Conservation (phyloP, 2,888 invertebrate genomes). For the Ophioninae sp. region DNA sequence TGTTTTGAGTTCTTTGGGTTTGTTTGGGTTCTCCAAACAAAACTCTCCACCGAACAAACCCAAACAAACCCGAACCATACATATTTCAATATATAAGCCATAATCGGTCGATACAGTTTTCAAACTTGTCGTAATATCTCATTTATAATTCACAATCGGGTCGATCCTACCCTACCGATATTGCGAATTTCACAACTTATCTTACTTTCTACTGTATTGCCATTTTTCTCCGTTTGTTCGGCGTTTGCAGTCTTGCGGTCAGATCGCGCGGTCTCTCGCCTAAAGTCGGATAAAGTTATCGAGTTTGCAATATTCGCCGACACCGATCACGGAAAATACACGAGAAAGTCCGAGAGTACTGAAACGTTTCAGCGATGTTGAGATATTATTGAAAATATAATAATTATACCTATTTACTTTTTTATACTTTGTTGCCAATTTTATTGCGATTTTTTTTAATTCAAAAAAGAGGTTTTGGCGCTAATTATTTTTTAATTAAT, state of each 20-base stretch:
- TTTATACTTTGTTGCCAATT: too few relatives aligned
- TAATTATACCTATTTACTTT: too few relatives aligned
- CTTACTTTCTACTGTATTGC: constrained; percentile 62
- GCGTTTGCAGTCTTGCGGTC: constrained; percentile 18
- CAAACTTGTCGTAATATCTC: neutral
- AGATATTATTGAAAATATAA: neutral
- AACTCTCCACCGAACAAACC: too few relatives aligned
- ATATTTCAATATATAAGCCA: neutral
- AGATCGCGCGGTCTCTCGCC: constrained; percentile 25
- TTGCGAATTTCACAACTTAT: constrained; percentile 60
- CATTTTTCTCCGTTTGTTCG: constrained; percentile 32
- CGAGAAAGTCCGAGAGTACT: neutral
- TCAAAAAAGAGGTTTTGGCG: too few relatives aligned
- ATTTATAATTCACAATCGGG: constrained; percentile 29
- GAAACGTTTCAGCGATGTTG: neutral
- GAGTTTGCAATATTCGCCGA: neutral
- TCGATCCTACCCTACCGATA: constrained; percentile 42
- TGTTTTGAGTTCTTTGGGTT: too few relatives aligned
- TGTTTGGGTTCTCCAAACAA: too few relatives aligned
- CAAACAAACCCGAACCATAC: neutral
- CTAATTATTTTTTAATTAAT: too few relatives aligned
- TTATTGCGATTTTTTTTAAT: too few relatives aligned
- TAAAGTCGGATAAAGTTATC: constrained; percentile 27
- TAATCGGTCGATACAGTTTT: neutral
- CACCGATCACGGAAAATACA: neutral